Evolutionary conservation across 2,113 vertebrate species (phyloP), one percentile per base, ranked within the genome.

Genomic region (Eonycteris spelaea): DNA sequence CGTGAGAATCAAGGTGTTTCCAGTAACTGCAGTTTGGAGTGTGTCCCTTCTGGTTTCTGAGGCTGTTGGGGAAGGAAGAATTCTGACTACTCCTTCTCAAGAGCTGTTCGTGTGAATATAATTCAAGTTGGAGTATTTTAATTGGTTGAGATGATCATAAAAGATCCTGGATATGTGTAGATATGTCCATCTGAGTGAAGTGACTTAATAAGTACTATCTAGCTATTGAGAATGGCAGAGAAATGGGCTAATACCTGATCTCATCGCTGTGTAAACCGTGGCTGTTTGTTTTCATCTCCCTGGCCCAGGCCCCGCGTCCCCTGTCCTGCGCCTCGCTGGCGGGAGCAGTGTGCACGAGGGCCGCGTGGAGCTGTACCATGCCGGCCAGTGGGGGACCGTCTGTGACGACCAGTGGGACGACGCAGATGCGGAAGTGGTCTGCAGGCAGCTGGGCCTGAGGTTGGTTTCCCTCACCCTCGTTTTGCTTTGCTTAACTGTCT

Each of bases 381-480:
- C 98, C 0, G 99, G 99, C 30, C 99, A 99, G 96, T 99, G 99
- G 99, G 99, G 99, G 2, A 99, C 99, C 4, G 95, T 99, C 93
- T 99, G 99, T 74, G 99, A 99, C 1, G 99, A 99, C 97, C 99
- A 99, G 82, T 99, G 99, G 99, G 99, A 99, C 18, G 99, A 99
- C n/a, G 99, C 98, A 0, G 99, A 99, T 73, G 99, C 99, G 45
- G 99, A 99, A 97, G 99, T 99, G 82, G 98, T 99, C 97, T 99
- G 99, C 98, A 99, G 99, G 98, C 99, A 99, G 97, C 98, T 99
- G 84, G 99, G 99, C 78, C 98, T 99, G 88, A 99, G 99, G 99
- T 99, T 96, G 98, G 98, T 96, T 95, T 30, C 55, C 24, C 1
- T 3, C 9, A 13, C 35, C 38, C 45, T 83, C 35, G 30, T 67